Evolutionary conservation across 1,140 invertebrate species (phyloP).

Genomic region (Melipona quadrifasciata): DNA sequence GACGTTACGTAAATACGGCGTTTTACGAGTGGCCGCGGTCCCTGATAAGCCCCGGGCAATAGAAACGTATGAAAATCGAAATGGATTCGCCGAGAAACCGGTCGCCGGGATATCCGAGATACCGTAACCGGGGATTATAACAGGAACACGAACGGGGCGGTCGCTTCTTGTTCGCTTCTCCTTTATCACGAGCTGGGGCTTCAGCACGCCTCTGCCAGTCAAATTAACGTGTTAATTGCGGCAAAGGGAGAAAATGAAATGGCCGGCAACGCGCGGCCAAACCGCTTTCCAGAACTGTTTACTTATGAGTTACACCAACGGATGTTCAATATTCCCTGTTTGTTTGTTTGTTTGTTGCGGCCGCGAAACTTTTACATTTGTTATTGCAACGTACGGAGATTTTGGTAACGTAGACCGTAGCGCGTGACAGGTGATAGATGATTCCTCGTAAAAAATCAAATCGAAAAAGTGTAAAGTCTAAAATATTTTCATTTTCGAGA

Average conservation of each 20-base stretch:
- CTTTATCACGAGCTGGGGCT: slow-evolving; percentile 38
- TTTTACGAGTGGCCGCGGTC: slow-evolving; percentile 39
- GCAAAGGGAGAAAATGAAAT: slow-evolving; percentile 42
- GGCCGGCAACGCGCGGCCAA: slow-evolving; percentile 1
- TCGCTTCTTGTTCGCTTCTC: slow-evolving; percentile 41
- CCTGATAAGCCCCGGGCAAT: slow-evolving; percentile 39
- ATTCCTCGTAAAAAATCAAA: no score
- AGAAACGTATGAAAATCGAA: slow-evolving; percentile 54
- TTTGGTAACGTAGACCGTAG: neutral
- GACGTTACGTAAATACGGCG: slow-evolving; percentile 49
- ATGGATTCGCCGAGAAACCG: slow-evolving; percentile 35
- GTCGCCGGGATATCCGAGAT: slow-evolving; percentile 31
- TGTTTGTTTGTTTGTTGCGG: neutral
- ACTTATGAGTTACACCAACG: slow-evolving; percentile 4
- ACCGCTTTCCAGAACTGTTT: slow-evolving; percentile 2
- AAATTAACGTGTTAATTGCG: slow-evolving; percentile 54
- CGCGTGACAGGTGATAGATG: no score
- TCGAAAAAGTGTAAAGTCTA: no score
- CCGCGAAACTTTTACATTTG: neutral
- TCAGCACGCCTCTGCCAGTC: slow-evolving; percentile 49
- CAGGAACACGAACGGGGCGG: slow-evolving; percentile 34
- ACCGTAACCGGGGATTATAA: slow-evolving; percentile 48
- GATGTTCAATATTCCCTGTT: neutral
- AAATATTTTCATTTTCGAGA: no score
- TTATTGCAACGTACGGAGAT: neutral